These are phyloP conservation scores for Heloderma charlesbogerti DNA, from an alignment of 2,113 vertebrate species.

Conservation along the genomic window DNA sequence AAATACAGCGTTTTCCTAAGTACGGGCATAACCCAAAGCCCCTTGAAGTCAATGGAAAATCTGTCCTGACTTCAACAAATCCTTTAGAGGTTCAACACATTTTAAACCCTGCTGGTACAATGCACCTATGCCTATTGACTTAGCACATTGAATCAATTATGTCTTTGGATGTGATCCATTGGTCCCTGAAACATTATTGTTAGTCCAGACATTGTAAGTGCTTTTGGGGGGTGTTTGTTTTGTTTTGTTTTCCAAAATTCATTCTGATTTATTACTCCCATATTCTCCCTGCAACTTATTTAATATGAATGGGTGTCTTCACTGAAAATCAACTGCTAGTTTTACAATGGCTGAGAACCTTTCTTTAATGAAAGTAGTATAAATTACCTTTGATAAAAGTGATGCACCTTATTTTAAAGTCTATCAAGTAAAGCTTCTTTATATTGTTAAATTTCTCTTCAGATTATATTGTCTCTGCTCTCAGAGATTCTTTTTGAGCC, in stretches of 20 bases:
- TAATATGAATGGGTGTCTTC: not conserved
- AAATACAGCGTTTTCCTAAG: not conserved
- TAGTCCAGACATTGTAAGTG: not conserved
- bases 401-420: conserved; percentile 29
- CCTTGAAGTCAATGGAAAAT: conserved; percentile 7
- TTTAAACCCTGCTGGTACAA: conserved; percentile 7
- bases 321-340: conserved; percentile 3
- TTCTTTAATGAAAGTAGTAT: conserved; percentile 16
- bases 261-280: not conserved
- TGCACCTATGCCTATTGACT: conserved; percentile 7
- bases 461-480: conserved; percentile 25
- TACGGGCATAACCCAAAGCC: not conserved
- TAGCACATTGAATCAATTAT: conserved; percentile 22
- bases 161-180: conserved; percentile 4
- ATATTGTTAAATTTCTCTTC: conserved; percentile 16
- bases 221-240: not conserved
- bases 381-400: conserved; percentile 1
- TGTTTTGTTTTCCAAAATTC: not conserved
- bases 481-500: conserved; percentile 13
- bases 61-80: not conserved
- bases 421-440: conserved; percentile 14
- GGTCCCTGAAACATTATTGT: not conserved
- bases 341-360: conserved; percentile 17
- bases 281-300: not conserved
- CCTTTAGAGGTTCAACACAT: conserved; percentile 12